These are phyloP conservation scores for Heliconius sara DNA, from an alignment of 2,888 invertebrate genomes.

Conservation along the genomic window DNA sequence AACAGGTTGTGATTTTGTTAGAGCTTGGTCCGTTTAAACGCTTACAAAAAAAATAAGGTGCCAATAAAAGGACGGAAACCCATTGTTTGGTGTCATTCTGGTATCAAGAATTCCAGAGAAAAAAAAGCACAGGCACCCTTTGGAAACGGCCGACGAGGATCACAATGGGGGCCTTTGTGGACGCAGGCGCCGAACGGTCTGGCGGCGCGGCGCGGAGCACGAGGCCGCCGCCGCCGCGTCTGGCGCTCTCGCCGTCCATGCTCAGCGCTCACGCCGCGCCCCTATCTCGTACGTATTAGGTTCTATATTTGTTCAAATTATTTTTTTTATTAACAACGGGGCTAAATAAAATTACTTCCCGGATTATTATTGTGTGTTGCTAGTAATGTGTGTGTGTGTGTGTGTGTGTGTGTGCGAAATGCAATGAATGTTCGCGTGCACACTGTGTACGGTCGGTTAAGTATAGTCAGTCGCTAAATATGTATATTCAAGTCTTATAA, in stretches of 20 bases:
- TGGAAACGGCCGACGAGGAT: constrained; percentile 69
- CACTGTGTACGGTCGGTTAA: not conserved
- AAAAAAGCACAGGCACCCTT: constrained; percentile 74
- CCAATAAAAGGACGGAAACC: constrained; percentile 84
- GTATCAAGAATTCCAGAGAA: constrained; percentile 72
- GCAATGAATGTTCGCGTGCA: constrained; percentile 14
- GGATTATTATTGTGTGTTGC: constrained; percentile 2
- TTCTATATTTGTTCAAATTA: constrained; percentile 10
- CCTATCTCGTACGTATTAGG: constrained; percentile 59
- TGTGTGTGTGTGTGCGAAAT: not conserved
- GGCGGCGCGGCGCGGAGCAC: constrained; percentile 62
- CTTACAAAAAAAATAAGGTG: constrained; percentile 82
- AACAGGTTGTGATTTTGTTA: constrained; percentile 80
- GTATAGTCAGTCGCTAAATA: constrained; percentile 1
- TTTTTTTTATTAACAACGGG: not conserved
- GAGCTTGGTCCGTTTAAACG: constrained; percentile 74
- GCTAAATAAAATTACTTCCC: constrained; percentile 15
- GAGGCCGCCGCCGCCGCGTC: constrained; percentile 63
- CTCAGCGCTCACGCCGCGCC: constrained; percentile 52
- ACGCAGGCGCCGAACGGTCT: constrained; percentile 82
- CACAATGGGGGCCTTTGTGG: constrained; percentile 81
- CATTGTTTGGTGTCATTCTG: constrained; percentile 81
- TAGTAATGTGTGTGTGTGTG: not conserved
- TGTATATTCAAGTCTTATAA: not conserved
- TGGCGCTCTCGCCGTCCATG: constrained; percentile 53